Conservation (phyloP, 2,888 invertebrate species). For the Cosmopolites sordidus region DNA sequence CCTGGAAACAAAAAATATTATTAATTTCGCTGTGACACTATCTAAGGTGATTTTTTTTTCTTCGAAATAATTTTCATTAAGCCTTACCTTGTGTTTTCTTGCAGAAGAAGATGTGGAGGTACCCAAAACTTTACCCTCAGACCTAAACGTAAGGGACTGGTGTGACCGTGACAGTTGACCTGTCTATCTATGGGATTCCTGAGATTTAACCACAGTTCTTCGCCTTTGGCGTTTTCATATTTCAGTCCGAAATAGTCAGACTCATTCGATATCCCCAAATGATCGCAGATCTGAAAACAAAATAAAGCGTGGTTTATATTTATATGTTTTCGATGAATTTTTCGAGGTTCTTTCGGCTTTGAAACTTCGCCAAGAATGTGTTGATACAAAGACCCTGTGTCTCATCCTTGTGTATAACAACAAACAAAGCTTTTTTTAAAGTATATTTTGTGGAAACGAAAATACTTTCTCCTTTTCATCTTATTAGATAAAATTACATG, state of each 20-base stretch:
- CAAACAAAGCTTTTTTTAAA: too few relatives aligned
- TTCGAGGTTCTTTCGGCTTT: not conserved
- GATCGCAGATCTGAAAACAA: constrained; percentile 70
- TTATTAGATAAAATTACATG: too few relatives aligned
- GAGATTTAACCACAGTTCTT: constrained; percentile 81
- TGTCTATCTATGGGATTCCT: constrained; percentile 77
- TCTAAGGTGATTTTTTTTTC: too few relatives aligned
- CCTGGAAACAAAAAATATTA: too few relatives aligned
- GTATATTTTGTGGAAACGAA: too few relatives aligned
- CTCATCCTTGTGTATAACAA: too few relatives aligned
- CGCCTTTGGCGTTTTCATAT: constrained; percentile 56
- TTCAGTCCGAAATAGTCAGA: constrained; percentile 87
- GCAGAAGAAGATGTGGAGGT: constrained; percentile 79
- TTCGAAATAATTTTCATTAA: too few relatives aligned
- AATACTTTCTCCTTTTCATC: too few relatives aligned
- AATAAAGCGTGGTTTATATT: not conserved
- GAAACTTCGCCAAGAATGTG: not conserved
- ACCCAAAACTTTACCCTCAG: constrained; percentile 88
- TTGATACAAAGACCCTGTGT: too few relatives aligned
- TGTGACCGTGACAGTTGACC: constrained; percentile 54
- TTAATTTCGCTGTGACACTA: too few relatives aligned
- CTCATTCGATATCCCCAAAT: constrained; percentile 76
- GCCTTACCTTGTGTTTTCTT: constrained; percentile 71
- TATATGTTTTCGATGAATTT: not conserved
- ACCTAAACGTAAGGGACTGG: constrained; percentile 61